phyloP scores from a whole-genome alignment of 2,113 vertebrate genomes.

The Nicator chloris region DNA sequence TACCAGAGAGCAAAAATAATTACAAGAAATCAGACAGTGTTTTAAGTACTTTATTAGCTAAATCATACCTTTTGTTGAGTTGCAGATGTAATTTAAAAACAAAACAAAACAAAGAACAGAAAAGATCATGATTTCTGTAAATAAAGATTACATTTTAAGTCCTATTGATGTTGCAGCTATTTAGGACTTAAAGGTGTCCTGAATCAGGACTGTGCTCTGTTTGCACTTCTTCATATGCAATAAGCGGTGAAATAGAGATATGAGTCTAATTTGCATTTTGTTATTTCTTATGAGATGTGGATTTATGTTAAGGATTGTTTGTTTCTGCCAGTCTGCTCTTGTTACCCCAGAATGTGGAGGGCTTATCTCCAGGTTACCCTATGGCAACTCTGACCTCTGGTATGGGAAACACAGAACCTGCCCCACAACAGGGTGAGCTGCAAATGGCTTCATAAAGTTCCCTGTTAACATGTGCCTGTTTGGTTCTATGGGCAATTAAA shows the following conservation, averaged over 20 bases:
- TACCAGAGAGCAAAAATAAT: not conserved
- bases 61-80: not conserved
- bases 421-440: not conserved
- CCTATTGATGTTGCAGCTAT: not conserved
- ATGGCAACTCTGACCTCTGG: not conserved
- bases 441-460: not conserved
- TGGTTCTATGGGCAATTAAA: not conserved
- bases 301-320: not conserved
- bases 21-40: not conserved
- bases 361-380: not conserved
- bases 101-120: not conserved
- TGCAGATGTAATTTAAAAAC: not conserved
- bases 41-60: not conserved
- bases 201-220: not conserved
- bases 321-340: not conserved
- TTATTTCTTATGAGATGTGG: not conserved
- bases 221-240: not conserved
- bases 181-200: not conserved
- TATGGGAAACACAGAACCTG: not conserved
- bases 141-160: not conserved
- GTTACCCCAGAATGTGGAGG: not conserved
- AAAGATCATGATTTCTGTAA: not conserved
- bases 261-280: not conserved
- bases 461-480: not conserved
- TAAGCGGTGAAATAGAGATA: not conserved